phyloP scores from a whole-genome alignment of 2,888 invertebrate genomes.

The Pheosia tremula region DNA sequence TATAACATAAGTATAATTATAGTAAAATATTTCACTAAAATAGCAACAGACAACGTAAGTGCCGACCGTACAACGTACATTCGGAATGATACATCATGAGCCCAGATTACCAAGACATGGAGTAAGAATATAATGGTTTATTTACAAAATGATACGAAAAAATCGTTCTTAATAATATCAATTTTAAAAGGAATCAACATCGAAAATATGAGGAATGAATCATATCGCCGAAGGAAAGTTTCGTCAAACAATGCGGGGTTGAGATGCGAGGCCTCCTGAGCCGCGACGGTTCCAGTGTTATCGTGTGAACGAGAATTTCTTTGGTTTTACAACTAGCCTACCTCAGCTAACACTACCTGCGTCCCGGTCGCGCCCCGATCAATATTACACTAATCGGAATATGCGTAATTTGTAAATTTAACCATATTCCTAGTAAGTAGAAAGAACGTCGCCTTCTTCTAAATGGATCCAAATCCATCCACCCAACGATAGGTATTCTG shows the following conservation, averaged over 20 bases:
- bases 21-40: slow-evolving; percentile 56
- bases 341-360: slow-evolving; percentile 24
- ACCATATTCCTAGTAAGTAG: too few relatives aligned
- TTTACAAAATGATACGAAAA: slow-evolving; percentile 56
- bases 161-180: slow-evolving; percentile 42
- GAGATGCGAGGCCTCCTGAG: slow-evolving; percentile 17
- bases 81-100: slow-evolving; percentile 31
- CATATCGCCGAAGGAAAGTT: background rate
- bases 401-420: too few relatives aligned
- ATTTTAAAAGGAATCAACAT: slow-evolving; percentile 36
- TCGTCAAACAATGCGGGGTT: slow-evolving; percentile 16
- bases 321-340: slow-evolving; percentile 55
- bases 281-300: slow-evolving; percentile 45
- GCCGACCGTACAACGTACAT: slow-evolving; percentile 29
- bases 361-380: background rate
- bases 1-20: slow-evolving; percentile 54
- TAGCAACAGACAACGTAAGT: slow-evolving; percentile 41
- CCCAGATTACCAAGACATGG: slow-evolving; percentile 55
- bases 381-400: background rate
- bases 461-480: too few relatives aligned
- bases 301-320: slow-evolving; percentile 43
- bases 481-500: too few relatives aligned
- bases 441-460: too few relatives aligned
- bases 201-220: slow-evolving; percentile 27
- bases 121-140: slow-evolving; percentile 47